Evolutionary conservation across 1,140 invertebrate genomes (phyloP).

Genomic region (Ditylenchus dipsaci): DNA sequence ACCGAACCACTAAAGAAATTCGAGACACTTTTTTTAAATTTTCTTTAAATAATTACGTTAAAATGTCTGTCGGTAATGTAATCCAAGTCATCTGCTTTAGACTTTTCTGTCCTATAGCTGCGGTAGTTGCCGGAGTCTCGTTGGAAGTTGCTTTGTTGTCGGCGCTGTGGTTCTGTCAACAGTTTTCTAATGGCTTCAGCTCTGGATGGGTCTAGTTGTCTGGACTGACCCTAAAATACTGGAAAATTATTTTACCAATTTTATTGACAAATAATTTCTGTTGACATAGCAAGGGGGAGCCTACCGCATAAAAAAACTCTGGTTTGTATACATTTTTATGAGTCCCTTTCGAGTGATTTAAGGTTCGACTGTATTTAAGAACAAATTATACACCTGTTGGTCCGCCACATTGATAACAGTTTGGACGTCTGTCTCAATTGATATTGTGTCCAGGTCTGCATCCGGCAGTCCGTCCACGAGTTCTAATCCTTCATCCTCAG

Average conservation of each 20-base stretch:
- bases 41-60: not conserved
- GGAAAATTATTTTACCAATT: too few species aligned
- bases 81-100: conserved; percentile 30
- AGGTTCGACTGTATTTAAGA: too few species aligned
- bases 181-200: conserved; percentile 43
- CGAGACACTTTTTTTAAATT: too few species aligned
- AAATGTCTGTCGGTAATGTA: conserved; percentile 34
- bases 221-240: too few species aligned
- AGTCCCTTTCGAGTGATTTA: too few species aligned
- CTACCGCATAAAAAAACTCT: too few species aligned
- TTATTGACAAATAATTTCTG: too few species aligned
- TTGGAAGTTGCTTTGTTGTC: conserved; percentile 21
- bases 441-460: conserved; percentile 4
- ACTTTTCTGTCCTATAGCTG: conserved; percentile 31
- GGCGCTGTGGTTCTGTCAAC: conserved; percentile 32
- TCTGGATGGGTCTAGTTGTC: conserved; percentile 10
- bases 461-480: not conserved
- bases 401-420: conserved; percentile 3
- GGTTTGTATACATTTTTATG: too few species aligned
- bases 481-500: conserved; percentile 10
- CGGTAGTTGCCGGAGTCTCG: conserved; percentile 24
- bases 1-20: too few species aligned
- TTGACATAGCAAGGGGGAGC: too few species aligned
- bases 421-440: conserved; percentile 37
- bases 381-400: too few species aligned